Evolutionary conservation across 2,797 vertebrate species (phyloP), one percentile per base, ranked within the genome.

Genomic region (Scyliorhinus canicula): DNA sequence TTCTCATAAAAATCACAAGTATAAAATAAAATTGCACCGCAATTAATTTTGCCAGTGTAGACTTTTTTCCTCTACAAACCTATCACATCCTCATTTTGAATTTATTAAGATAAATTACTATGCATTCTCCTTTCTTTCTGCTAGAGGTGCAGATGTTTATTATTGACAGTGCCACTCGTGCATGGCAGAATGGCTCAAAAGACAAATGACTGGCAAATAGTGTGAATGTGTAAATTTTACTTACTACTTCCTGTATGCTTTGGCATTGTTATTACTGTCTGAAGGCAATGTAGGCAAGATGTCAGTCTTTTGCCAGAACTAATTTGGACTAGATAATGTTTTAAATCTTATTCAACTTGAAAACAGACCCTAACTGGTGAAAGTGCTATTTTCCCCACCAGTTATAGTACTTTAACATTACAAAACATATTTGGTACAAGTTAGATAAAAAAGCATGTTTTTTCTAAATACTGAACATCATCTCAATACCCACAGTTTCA

Each of bases 151-250:
- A 74, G 93, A 65, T 69, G 91, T 94, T 69, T 94, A 14, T 55
- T 74, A 74, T 74, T 74, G 93, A 44, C 28, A 31, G 26, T 52
- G 12, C 63, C 93, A 69, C 28, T 14, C 14, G 35, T 52, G 93
- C 93, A 35, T 94, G 28, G 26, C 67, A n/a, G 47, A 74, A 74
- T 69, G 28, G 31, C 50, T 69, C 63, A 94, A n/a, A 60, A 71
- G 67, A 71, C n/a, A 77, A 77, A 31, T 55, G 67, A 28, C 52
- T 55, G 93, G 74, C 47, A 71, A 69, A 94, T 35, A 71, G 6
- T 74, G 67, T 31, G 28, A 65, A 71, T 94, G 67, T 55, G 93
- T 94, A 52, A 69, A 94, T 94, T 55, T 74, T 71, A 74, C 8
- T 94, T 26, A 12, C 55, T 55, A 52, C 52, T 50, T 74, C n/a